Base-by-base conservation (phyloP, 2,113 vertebrate species). In the Bubo bubo region DNA sequence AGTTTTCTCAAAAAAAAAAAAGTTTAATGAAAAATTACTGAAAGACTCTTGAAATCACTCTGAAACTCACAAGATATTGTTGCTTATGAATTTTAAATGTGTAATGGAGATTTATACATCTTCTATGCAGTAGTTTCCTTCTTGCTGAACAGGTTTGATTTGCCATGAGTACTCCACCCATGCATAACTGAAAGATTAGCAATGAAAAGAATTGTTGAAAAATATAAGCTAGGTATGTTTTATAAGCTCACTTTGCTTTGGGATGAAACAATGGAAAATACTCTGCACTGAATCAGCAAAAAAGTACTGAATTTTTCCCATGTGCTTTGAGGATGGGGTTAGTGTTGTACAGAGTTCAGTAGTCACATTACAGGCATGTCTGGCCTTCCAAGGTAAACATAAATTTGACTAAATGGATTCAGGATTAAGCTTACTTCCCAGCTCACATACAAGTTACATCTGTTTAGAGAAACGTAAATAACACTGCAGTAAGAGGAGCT, bases 171-270 rank as follows among this genome's bases (percentile, higher is more conserved):
- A 79, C 92, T 96, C 90, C 95, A 86, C 97, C 95, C 90, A 91
- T 83, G 79, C 50, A 67, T 55, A 27, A 16, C 20, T 39, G 55
- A 80, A 77, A 96, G 92, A 83, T 95, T 95, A 95, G 50, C 79
- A 88, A 72, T 93, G 64, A 92, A 97, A 95, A 85, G 35, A 45
- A 60, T 35, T 75, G 63, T 63, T 97, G 95, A 88, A 95, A 95
- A 94, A 92, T 41, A 58, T 18, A 85, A 93, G 35, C 11, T 68
- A 88, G 30, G 22, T 56, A 74, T 64, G 43, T 67, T 30, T 56
- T 43, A 43, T 28, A 43, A 76, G n/a, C 50, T 28, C 39, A 20
- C 23, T 66, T 67, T 76, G 59, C 50, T 73, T 70, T 90, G 20
- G 14, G 41, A 71, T 18, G 45, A 85, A 90, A 62, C 63, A 74